A percentile compares a stretch with the other conserved stretches of the same genome.
phyloP scores from a whole-genome alignment of 2,888 invertebrate genomes.

The Embidobia sp. region DNA sequence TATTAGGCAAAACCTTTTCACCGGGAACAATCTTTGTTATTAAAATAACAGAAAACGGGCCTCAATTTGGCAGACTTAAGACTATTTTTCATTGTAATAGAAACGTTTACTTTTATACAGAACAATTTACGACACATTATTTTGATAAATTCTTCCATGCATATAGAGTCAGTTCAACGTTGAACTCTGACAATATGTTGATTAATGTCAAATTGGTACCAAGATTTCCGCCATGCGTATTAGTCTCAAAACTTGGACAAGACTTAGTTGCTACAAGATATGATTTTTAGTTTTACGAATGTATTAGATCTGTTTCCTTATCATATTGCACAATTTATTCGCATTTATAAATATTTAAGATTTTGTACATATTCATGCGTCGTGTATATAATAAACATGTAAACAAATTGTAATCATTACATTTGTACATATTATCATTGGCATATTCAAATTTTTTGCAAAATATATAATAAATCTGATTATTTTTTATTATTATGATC shows the following conservation, averaged over 20 bases:
- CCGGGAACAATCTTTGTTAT: slow-evolving; percentile 19
- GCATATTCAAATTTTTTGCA: no score
- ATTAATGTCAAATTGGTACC: slow-evolving; percentile 32
- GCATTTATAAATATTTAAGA: no score
- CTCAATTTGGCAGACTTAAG: slow-evolving; percentile 37
- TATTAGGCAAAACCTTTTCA: slow-evolving; percentile 35
- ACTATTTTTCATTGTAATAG: slow-evolving; percentile 35
- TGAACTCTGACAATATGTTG: neutral
- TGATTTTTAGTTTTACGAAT: no score
- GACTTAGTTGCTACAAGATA: slow-evolving; percentile 16
- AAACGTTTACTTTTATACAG: slow-evolving; percentile 21
- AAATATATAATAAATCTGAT: no score
- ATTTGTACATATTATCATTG: no score
- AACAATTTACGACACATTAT: slow-evolving; percentile 20
- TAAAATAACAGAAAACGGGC: slow-evolving; percentile 37
- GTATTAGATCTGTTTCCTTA: no score
- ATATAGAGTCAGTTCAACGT: slow-evolving; percentile 11
- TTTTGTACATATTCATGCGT: no score
- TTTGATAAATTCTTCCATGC: slow-evolving; percentile 38
- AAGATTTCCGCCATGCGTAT: slow-evolving; percentile 15
- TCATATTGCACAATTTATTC: no score
- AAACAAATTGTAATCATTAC: no score
- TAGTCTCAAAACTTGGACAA: slow-evolving; percentile 1
- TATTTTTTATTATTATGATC: no score
- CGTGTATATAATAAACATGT: no score